A percentile compares a stretch with the other conserved stretches of the same genome.
phyloP scores from a whole-genome alignment of 2,888 invertebrate genomes.

The Dioctria rufipes region DNA sequence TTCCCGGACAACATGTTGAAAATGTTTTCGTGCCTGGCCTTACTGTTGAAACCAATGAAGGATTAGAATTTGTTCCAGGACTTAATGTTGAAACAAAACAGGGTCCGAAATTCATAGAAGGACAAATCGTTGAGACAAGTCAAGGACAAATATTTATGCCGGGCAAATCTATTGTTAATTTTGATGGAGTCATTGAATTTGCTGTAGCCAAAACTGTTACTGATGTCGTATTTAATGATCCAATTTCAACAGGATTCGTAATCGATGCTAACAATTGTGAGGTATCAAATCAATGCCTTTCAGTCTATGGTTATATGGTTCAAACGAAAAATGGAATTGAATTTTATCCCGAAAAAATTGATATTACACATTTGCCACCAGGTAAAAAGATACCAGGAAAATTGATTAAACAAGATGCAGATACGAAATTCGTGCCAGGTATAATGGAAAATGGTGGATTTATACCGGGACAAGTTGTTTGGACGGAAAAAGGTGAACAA shows the following conservation, averaged over 20 bases:
- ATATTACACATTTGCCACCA: slow-evolving; percentile 72
- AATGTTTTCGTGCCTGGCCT: slow-evolving; percentile 76
- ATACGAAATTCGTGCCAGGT: slow-evolving; percentile 80
- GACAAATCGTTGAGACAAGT: slow-evolving; percentile 82
- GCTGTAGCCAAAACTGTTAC: slow-evolving; percentile 48
- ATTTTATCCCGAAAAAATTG: slow-evolving; percentile 73
- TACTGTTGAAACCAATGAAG: slow-evolving; percentile 75
- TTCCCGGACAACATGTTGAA: slow-evolving; percentile 77
- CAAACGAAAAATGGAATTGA: slow-evolving; percentile 78
- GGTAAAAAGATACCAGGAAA: slow-evolving; percentile 79
- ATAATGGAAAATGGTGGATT: slow-evolving; percentile 79
- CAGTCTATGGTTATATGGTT: slow-evolving; percentile 79
- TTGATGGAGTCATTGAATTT: slow-evolving; percentile 74
- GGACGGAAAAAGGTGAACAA: slow-evolving; percentile 79
- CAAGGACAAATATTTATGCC: slow-evolving; percentile 77
- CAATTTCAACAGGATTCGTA: slow-evolving; percentile 74
- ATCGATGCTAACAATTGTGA: slow-evolving; percentile 75
- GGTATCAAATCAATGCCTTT: slow-evolving; percentile 73
- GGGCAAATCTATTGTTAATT: slow-evolving; percentile 74
- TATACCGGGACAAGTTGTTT: slow-evolving; percentile 80
- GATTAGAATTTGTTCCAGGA: slow-evolving; percentile 76
- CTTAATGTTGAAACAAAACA: slow-evolving; percentile 81
- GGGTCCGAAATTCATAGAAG: slow-evolving; percentile 84
- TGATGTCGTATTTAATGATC: slow-evolving; percentile 71
- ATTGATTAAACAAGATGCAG: slow-evolving; percentile 75